Conservation (phyloP, 2,113 vertebrate genomes). For the Coregonus clupeaformis region DNA sequence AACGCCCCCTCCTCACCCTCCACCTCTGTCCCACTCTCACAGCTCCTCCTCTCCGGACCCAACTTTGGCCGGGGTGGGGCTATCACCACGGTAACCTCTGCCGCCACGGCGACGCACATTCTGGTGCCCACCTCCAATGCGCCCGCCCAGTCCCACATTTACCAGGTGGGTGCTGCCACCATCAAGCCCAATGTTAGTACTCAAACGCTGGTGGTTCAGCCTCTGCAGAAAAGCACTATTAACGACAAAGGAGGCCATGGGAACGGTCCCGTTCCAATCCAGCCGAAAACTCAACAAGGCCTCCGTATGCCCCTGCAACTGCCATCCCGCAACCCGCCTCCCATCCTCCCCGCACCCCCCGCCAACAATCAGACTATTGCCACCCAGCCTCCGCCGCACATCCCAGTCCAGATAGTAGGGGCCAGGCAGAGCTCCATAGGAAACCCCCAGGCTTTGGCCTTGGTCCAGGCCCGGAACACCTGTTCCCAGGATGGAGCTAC, state of each 20-base stretch:
- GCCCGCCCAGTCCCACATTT: constrained; percentile 59
- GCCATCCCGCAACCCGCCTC: constrained; percentile 69
- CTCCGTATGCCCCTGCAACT: constrained; percentile 72
- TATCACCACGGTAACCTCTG: constrained; percentile 56
- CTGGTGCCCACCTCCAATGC: constrained; percentile 69
- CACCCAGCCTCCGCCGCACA: constrained; percentile 77
- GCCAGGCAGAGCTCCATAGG: constrained; percentile 85
- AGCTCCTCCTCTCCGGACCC: constrained; percentile 88
- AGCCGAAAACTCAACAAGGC: constrained; percentile 82
- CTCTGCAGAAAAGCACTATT: constrained; percentile 79
- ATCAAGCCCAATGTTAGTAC: constrained; percentile 75
- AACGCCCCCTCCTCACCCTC: constrained; percentile 55
- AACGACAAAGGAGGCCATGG: constrained; percentile 20
- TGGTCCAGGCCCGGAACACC: constrained; percentile 77
- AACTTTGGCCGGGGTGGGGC: constrained; percentile 73
- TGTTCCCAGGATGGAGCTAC: constrained; percentile 58
- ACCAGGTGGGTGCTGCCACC: constrained; percentile 82
- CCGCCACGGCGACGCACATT: constrained; percentile 64
- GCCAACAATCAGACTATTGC: constrained; percentile 56
- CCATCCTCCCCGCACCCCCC: constrained; percentile 71
- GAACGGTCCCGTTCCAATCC: constrained; percentile 83
- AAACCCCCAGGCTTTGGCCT: constrained; percentile 83
- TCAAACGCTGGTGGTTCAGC: constrained; percentile 94
- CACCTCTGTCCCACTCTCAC: constrained; percentile 79
- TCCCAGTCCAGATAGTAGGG: constrained; percentile 92